phyloP scores from a whole-genome alignment of 2,797 vertebrate species.

The Synaphobranchus kaupii region DNA sequence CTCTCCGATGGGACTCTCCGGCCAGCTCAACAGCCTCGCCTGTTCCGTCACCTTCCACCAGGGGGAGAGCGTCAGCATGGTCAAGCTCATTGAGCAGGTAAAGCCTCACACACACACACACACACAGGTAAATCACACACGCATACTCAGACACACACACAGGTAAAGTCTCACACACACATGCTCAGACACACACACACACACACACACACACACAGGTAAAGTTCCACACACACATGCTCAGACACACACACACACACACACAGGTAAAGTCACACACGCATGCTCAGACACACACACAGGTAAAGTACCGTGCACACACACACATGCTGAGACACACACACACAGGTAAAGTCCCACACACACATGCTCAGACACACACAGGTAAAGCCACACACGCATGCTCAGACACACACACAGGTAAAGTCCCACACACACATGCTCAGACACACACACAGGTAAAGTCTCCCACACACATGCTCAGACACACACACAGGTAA shows the following conservation, averaged over 20 bases:
- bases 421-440: conserved; percentile 57
- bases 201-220: background rate
- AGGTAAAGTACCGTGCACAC: too few relatives aligned
- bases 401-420: conserved; percentile 67
- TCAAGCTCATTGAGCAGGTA: conserved; percentile 96
- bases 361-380: background rate
- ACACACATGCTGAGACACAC: too few relatives aligned
- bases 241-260: too few relatives aligned
- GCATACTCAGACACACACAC: conserved; percentile 42
- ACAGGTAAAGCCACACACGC: too few relatives aligned
- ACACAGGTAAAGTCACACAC: conserved; percentile 76
- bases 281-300: conserved; percentile 2
- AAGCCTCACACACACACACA: conserved; percentile 16
- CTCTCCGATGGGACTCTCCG: conserved; percentile 84
- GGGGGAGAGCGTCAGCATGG: conserved; percentile 94
- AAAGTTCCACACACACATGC: too few relatives aligned
- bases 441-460: too few relatives aligned
- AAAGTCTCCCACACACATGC: too few relatives aligned
- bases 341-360: conserved; percentile 79
- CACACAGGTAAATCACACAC: background rate
- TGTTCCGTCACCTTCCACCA: conserved; percentile 93
- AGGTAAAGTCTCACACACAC: conserved; percentile 69
- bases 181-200: background rate
- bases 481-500: conserved; percentile 77
- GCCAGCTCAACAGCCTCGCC: conserved; percentile 91